A percentile compares a stretch with the other conserved stretches of the same genome.
Conservation (phyloP, 2,888 invertebrate genomes). For the Hanleya hanleyi region DNA sequence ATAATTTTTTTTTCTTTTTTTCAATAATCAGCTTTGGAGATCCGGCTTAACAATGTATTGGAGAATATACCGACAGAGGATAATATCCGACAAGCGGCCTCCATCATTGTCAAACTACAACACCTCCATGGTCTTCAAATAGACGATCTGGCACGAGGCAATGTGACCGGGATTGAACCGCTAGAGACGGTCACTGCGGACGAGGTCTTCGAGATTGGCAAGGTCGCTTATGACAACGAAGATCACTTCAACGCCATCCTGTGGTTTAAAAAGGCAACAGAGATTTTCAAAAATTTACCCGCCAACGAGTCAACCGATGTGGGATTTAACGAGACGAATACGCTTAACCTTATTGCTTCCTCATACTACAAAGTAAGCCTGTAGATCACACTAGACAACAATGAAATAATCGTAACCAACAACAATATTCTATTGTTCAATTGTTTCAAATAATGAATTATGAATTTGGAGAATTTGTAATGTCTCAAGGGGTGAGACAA, state of each 20-base stretch:
- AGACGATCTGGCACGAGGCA: constrained; percentile 33
- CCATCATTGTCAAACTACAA: constrained; percentile 37
- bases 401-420: too few species aligned
- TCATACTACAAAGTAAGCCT: constrained; percentile 44
- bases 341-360: constrained; percentile 37
- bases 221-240: constrained; percentile 33
- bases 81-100: constrained; percentile 28
- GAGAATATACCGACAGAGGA: constrained; percentile 43
- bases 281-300: constrained; percentile 13
- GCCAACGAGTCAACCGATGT: neutral
- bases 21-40: constrained; percentile 26
- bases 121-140: constrained; percentile 30
- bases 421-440: too few species aligned
- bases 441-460: too few species aligned
- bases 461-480: too few species aligned
- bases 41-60: constrained; percentile 44
- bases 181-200: constrained; percentile 34
- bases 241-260: constrained; percentile 29
- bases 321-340: constrained; percentile 23
- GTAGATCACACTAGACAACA: too few species aligned
- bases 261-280: constrained; percentile 35
- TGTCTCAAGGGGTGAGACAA: too few species aligned
- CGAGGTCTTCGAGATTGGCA: constrained; percentile 46
- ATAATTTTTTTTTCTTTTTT: too few species aligned
- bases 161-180: constrained; percentile 28